Conservation (phyloP, 2,113 vertebrate species). For the Hemichromis elongatus region DNA sequence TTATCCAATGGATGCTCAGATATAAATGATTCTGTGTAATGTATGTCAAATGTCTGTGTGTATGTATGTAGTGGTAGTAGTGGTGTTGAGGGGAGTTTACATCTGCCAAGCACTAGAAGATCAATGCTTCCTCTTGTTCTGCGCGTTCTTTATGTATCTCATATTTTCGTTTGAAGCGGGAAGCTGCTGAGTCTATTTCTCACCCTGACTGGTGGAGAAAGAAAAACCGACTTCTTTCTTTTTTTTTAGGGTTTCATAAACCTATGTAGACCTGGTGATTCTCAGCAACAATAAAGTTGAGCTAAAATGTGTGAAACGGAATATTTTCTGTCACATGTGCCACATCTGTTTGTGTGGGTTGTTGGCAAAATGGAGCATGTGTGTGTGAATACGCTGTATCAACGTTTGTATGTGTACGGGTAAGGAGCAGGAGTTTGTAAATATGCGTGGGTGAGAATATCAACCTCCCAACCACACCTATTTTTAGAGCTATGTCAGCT, state of each 20-base stretch:
- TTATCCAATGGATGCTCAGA: background rate
- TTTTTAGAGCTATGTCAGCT: slow-evolving; percentile 58
- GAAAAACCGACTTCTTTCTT: background rate
- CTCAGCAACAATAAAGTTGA: background rate
- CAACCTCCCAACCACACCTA: slow-evolving; percentile 60
- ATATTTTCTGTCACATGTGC: slow-evolving; percentile 25
- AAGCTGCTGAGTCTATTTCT: background rate
- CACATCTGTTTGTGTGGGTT: slow-evolving; percentile 53
- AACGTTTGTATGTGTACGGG: background rate
- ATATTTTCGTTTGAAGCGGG: background rate
- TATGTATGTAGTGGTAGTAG: background rate
- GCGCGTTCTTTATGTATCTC: background rate
- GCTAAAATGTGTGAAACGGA: slow-evolving; percentile 35
- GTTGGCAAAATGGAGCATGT: slow-evolving; percentile 42
- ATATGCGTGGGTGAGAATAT: slow-evolving; percentile 45
- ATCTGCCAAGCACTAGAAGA: slow-evolving; percentile 12
- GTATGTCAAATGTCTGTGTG: background rate
- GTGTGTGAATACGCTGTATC: background rate
- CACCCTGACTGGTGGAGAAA: background rate
- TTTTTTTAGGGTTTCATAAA: background rate
- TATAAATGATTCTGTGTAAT: background rate
- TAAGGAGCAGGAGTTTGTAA: slow-evolving; percentile 23
- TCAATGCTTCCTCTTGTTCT: slow-evolving; percentile 28
- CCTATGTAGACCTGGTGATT: background rate
- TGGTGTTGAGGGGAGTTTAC: background rate